A percentile compares a stretch with the other conserved stretches of the same genome.
These are phyloP conservation scores for Micoletzkya japonica DNA, from an alignment of 2,888 invertebrate genomes.

Conservation along the genomic window DNA sequence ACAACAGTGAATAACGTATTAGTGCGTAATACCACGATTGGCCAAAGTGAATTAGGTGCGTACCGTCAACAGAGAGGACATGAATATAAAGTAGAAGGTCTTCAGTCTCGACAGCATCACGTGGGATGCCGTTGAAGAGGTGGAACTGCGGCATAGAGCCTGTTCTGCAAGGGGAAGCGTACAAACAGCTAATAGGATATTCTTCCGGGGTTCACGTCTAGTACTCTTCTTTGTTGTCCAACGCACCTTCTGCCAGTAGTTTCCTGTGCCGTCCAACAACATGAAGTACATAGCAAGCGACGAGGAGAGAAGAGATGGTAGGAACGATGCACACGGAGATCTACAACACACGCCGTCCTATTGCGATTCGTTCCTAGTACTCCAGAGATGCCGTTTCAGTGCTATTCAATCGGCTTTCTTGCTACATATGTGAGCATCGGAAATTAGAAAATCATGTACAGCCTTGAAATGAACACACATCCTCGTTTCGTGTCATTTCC, in stretches of 20 bases:
- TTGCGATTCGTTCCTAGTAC: background rate
- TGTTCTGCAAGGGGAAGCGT: constrained; percentile 21
- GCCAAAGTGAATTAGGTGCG: background rate
- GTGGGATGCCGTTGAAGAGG: constrained; percentile 31
- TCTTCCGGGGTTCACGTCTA: background rate
- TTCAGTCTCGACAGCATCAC: constrained; percentile 50
- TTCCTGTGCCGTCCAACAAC: constrained; percentile 54
- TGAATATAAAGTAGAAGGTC: constrained; percentile 63
- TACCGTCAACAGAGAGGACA: constrained; percentile 55
- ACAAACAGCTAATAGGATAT: background rate
- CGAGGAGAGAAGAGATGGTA: constrained; percentile 57
- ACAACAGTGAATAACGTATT: background rate
- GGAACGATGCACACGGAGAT: constrained; percentile 56
- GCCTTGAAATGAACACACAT: no score
- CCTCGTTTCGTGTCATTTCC: no score
- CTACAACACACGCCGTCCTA: constrained; percentile 16
- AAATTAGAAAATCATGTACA: no score
- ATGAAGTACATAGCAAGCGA: constrained; percentile 59
- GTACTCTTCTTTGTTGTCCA: background rate
- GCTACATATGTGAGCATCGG: no score
- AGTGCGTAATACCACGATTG: background rate
- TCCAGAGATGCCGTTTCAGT: background rate
- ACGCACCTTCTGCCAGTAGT: constrained; percentile 44
- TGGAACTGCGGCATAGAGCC: constrained; percentile 13
- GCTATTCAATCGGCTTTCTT: no score